Percentiles rank a stretch among this genome's conserved stretches.
These are phyloP conservation scores for Magallana nippona DNA, from an alignment of 2,888 invertebrate genomes.

Conservation along the genomic window DNA sequence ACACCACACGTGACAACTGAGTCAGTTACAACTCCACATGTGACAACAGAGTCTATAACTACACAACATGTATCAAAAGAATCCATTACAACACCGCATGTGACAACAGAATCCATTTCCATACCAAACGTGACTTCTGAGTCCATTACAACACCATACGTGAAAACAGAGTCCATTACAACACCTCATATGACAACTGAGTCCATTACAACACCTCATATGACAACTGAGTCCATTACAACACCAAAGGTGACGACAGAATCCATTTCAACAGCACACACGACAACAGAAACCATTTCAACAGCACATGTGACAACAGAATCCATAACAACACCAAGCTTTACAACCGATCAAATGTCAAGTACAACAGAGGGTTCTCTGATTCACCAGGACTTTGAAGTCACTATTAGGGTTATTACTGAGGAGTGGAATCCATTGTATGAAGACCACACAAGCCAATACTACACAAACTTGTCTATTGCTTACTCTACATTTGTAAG, in stretches of 20 bases:
- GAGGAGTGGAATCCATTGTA: not conserved
- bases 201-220: not conserved
- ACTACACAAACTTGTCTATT: not conserved
- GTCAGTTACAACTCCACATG: not conserved
- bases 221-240: not conserved
- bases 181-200: not conserved
- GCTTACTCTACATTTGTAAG: not conserved
- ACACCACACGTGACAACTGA: not conserved
- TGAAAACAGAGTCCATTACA: not conserved
- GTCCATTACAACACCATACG: not conserved
- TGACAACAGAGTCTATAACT: not conserved
- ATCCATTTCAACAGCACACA: not conserved
- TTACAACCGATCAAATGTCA: not conserved
- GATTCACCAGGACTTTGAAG: not conserved
- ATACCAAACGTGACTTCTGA: not conserved
- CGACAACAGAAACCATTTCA: not conserved
- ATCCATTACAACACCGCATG: not conserved
- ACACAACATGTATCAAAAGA: slow-evolving; percentile 3
- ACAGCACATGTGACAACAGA: slow-evolving; percentile 4
- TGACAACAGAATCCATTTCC: not conserved
- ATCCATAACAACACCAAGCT: not conserved
- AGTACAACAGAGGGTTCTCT: not conserved
- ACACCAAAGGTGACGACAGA: not conserved
- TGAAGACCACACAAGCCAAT: not conserved
- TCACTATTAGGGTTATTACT: not conserved